Conservation (phyloP, 2,797 vertebrate species). For the Rhynchotus rufescens region DNA sequence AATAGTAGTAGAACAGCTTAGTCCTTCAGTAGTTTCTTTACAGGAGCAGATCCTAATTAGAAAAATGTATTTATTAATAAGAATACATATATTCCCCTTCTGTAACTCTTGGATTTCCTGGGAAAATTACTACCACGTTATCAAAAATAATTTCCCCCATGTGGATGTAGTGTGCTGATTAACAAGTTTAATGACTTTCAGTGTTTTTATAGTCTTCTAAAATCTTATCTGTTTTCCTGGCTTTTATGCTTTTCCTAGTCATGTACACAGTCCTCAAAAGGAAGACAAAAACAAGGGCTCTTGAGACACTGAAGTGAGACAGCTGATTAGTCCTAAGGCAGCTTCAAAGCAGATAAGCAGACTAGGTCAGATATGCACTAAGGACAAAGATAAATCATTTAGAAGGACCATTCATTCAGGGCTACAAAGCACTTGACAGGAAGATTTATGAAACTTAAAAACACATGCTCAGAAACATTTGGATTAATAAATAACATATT, state of each 20-base stretch:
- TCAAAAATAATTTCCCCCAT: constrained; percentile 19
- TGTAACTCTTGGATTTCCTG: neutral
- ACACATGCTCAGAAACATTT: neutral
- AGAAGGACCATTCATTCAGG: constrained; percentile 3
- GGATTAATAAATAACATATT: constrained; percentile 21
- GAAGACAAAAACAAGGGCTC: constrained; percentile 43
- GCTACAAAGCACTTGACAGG: constrained; percentile 3
- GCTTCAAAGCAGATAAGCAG: constrained; percentile 47
- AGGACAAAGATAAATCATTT: constrained; percentile 34
- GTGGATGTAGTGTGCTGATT: constrained; percentile 15
- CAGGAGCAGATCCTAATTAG: neutral
- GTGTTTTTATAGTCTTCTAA: constrained; percentile 43
- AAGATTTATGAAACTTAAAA: constrained; percentile 33
- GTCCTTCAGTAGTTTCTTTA: neutral
- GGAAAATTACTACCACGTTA: neutral
- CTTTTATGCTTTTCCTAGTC: constrained; percentile 19
- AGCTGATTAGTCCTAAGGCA: constrained; percentile 46
- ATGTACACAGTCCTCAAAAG: constrained; percentile 4
- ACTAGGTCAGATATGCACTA: neutral
- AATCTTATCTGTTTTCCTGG: constrained; percentile 55
- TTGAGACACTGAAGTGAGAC: constrained; percentile 24
- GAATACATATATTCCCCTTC: neutral
- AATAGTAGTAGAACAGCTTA: fast-evolving
- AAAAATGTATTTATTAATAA: neutral
- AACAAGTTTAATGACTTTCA: constrained; percentile 22